phyloP scores from a whole-genome alignment of 2,888 invertebrate genomes.

The Diplolepis rosae region DNA sequence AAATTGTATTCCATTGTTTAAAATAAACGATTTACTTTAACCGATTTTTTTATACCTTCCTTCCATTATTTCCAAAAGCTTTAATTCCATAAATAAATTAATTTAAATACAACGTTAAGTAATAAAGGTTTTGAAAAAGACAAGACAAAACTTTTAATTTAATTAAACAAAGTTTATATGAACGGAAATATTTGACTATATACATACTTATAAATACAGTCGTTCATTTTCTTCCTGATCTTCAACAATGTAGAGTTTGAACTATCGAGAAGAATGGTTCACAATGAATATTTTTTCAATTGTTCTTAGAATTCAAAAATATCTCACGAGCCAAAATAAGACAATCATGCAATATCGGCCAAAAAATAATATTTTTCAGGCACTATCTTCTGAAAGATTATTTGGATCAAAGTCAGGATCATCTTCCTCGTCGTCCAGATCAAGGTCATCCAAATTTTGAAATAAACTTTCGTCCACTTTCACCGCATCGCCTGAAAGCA shows the following conservation, averaged over 20 bases:
- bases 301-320: neutral
- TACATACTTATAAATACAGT: conserved; percentile 22
- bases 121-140: neutral
- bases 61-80: neutral
- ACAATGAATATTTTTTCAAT: neutral
- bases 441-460: conserved; percentile 90
- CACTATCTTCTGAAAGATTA: conserved; percentile 64
- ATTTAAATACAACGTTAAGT: neutral
- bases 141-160: neutral
- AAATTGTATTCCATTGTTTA: conserved; percentile 42
- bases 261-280: neutral
- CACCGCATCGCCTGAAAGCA: conserved; percentile 78
- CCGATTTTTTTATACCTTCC: neutral
- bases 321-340: neutral
- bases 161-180: conserved; percentile 19
- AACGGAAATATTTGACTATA: conserved; percentile 18
- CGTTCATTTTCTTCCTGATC: neutral
- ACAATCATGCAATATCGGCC: neutral
- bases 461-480: conserved; percentile 96
- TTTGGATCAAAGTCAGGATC: conserved; percentile 78
- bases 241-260: conserved; percentile 6
- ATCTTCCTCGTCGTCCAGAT: conserved; percentile 81
- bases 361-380: conserved; percentile 47
- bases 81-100: neutral
- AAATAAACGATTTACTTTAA: conserved; percentile 32